Base-by-base conservation (phyloP, 2,888 invertebrate species). In the Trilocha varians region DNA sequence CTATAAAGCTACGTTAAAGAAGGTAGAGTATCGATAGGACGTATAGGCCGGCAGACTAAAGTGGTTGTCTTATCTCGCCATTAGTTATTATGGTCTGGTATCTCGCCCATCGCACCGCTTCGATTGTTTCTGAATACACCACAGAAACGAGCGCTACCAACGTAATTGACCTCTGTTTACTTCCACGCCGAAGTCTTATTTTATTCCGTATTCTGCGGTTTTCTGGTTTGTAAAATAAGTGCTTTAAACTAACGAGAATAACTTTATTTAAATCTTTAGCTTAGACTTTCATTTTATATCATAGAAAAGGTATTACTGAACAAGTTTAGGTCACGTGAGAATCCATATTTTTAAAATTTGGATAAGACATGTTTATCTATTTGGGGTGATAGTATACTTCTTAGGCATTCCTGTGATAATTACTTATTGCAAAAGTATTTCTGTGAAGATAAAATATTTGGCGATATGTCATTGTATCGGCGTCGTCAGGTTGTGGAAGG, bases 131-230 rank as follows among this genome's bases (percentile, higher is more conserved):
- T 69, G 76, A 78, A 73, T 72, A 71, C 74, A 74, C 78, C 70
- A 71, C 73, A 70, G 66, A 72, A 67, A 68, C 72, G 70, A 65
- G 68, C 76, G 73, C 74, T 74, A 76, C 75, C 75, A 59, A 70
- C 70, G 70, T 84, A 84, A 85, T 84, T 85, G 84, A 83, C 80
- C 82, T 80, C 79, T 82, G 83, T 84, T 84, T 83, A 79, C 80
- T 75, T 78, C 71, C 65, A 68, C 67, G 63, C 67, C 69, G 66
- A 73, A 71, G 65, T 76, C 73, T 77, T 78, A 78, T 78, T 79
- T 78, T 77, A 74, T 71, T 66, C 66, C 65, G 61, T 62, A 65
- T 65, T 67, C 59, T 74, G 73, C 57, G 70, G 75, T 72, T 69
- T 65, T 37, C 32, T 43, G 32, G 16, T 34, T 18, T 25, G 11